Evolutionary conservation across 92 coral and sea anemone genomes (phyloP).

Genomic region (Siderastrea siderea): DNA sequence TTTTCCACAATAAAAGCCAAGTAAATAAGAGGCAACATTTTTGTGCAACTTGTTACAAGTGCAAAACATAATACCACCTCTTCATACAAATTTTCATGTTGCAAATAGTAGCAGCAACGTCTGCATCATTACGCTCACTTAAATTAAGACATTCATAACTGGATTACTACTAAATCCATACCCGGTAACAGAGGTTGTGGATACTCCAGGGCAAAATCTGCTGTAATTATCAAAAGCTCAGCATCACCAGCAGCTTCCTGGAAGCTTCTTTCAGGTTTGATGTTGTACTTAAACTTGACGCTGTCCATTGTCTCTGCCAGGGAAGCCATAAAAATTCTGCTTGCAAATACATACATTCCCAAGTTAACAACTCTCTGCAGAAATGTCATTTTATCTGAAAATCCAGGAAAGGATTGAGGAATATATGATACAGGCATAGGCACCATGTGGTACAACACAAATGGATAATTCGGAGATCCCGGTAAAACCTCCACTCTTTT

Average conservation of each 20-base stretch:
- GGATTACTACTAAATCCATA: neutral
- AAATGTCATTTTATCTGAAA: conserved; percentile 51
- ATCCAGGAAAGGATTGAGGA: conserved; percentile 4
- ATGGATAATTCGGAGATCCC: conserved; percentile 13
- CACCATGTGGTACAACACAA: neutral
- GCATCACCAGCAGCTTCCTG: conserved; percentile 39
- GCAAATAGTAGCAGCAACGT: too few relatives aligned
- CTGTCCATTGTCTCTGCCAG: neutral
- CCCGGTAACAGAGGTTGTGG: conserved; percentile 83
- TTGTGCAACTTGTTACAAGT: too few relatives aligned
- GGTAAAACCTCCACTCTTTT: conserved; percentile 52
- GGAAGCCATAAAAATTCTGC: neutral
- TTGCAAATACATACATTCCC: neutral
- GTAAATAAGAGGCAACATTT: too few relatives aligned
- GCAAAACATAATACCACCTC: too few relatives aligned
- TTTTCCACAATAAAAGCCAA: too few relatives aligned
- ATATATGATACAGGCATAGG: conserved; percentile 59
- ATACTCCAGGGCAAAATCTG: conserved; percentile 76
- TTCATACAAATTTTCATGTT: too few relatives aligned
- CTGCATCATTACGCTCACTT: too few relatives aligned
- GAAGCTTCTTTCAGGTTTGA: conserved; percentile 60
- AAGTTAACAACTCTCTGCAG: conserved; percentile 33
- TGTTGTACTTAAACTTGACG: conserved; percentile 66
- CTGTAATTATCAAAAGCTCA: conserved; percentile 54
- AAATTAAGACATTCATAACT: too few relatives aligned